Evolutionary conservation across 2,888 invertebrate genomes (phyloP).

Genomic region (Belgica antarctica): DNA sequence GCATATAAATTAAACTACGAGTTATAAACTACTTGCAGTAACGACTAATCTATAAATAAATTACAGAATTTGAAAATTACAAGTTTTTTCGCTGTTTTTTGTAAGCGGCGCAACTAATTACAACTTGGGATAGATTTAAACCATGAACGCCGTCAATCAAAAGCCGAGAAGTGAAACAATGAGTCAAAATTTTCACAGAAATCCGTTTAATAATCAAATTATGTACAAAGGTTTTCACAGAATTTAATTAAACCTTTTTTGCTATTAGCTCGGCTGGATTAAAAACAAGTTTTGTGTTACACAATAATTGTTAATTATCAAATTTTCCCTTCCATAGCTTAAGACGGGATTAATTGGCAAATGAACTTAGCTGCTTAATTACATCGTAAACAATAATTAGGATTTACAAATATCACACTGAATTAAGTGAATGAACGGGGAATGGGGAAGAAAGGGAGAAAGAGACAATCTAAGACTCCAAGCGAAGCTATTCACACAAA

Average conservation of each 20-base stretch:
- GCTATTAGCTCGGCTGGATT: too few relatives aligned
- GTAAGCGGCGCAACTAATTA: not conserved
- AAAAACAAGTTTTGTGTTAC: not conserved
- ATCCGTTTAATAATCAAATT: not conserved
- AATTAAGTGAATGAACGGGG: conserved; percentile 35
- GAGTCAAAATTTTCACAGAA: not conserved
- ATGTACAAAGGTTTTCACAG: not conserved
- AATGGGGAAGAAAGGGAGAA: not conserved
- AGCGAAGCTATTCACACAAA: not conserved
- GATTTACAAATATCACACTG: conserved; percentile 36
- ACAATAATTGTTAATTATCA: not conserved
- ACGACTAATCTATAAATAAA: conserved; percentile 35
- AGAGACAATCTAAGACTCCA: not conserved
- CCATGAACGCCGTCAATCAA: not conserved
- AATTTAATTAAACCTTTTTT: conserved; percentile 3
- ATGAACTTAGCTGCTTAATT: not conserved
- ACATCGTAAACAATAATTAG: conserved; percentile 8
- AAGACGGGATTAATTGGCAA: conserved; percentile 33
- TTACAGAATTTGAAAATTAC: conserved; percentile 27
- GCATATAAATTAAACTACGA: conserved; percentile 30
- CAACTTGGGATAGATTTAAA: not conserved
- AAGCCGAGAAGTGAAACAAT: not conserved
- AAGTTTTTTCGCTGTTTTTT: not conserved
- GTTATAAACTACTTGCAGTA: conserved; percentile 24
- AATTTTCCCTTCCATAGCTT: not conserved